Percentiles rank a stretch among this genome's conserved stretches.
Conservation (phyloP, 2,888 invertebrate genomes). For the Leptinotarsa peninsularis region DNA sequence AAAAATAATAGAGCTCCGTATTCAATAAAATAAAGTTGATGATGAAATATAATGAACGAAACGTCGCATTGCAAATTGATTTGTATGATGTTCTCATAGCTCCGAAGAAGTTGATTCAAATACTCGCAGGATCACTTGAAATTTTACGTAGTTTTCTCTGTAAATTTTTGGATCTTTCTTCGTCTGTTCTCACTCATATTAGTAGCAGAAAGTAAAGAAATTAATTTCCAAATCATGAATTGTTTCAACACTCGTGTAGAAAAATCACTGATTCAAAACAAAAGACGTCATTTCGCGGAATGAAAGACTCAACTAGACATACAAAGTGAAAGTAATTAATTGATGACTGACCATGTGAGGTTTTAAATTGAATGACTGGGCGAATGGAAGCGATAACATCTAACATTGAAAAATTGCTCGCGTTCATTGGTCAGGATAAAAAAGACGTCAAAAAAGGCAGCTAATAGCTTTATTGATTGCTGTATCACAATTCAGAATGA, state of each 20-base stretch:
- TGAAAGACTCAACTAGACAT: slow-evolving; percentile 20
- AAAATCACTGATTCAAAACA: neutral
- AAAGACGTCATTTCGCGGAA: neutral
- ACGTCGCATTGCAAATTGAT: too few species aligned
- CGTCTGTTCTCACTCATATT: too few species aligned
- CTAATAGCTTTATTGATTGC: neutral
- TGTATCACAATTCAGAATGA: slow-evolving; percentile 1
- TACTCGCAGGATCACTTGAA: too few species aligned
- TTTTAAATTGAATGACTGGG: slow-evolving; percentile 18
- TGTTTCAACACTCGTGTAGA: neutral
- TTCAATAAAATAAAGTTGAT: too few species aligned
- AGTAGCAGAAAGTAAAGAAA: too few species aligned
- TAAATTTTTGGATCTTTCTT: too few species aligned
- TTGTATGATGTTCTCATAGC: too few species aligned
- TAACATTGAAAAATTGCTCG: slow-evolving; percentile 28
- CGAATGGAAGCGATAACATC: slow-evolving; percentile 14
- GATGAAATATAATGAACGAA: too few species aligned
- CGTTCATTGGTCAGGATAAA: slow-evolving; percentile 27
- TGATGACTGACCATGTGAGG: slow-evolving; percentile 31
- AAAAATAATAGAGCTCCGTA: too few species aligned
- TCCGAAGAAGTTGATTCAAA: too few species aligned
- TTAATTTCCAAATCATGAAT: neutral
- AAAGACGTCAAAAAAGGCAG: slow-evolving; percentile 26
- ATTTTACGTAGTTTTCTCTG: too few species aligned
- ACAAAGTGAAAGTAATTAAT: slow-evolving; percentile 33